These are phyloP conservation scores for Pseudococcus viburni DNA, from an alignment of 2,888 invertebrate genomes.

Conservation along the genomic window DNA sequence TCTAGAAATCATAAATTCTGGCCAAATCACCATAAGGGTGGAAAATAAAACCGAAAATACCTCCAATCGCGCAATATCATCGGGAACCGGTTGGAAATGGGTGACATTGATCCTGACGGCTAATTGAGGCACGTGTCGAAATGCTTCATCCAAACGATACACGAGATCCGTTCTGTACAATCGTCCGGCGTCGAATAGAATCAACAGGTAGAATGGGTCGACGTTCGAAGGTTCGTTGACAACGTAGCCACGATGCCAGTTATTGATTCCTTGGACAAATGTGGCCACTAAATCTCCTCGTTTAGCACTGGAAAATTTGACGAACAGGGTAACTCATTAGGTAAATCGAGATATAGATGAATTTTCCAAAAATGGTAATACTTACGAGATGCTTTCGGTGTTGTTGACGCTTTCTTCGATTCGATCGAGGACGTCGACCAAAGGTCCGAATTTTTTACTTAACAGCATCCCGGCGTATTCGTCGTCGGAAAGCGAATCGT, in stretches of 20 bases:
- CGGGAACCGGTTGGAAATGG: not conserved
- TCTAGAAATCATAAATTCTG: no score
- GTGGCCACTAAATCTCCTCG: not conserved
- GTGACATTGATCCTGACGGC: not conserved
- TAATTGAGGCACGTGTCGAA: not conserved
- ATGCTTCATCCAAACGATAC: not conserved
- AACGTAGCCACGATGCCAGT: constrained; percentile 3
- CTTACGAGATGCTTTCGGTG: not conserved
- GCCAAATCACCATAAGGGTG: no score
- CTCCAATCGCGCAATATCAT: constrained; percentile 21
- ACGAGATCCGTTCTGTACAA: not conserved
- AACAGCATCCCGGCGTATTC: constrained; percentile 30
- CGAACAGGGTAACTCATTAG: no score
- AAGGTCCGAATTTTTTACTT: not conserved
- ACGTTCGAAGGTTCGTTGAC: not conserved
- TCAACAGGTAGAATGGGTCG: not conserved
- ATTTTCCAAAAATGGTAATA: not conserved
- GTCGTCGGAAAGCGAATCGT: not conserved
- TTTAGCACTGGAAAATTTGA: not conserved
- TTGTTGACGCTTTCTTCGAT: not conserved
- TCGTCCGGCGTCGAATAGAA: not conserved
- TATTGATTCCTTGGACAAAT: not conserved
- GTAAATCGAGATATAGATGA: no score
- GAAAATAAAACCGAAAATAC: not conserved
- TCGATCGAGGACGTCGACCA: not conserved